A percentile compares a stretch with the other conserved stretches of the same genome.
Evolutionary conservation across 2,113 vertebrate species (phyloP).

Genomic region (Hypocryptadius cinnamomeus): DNA sequence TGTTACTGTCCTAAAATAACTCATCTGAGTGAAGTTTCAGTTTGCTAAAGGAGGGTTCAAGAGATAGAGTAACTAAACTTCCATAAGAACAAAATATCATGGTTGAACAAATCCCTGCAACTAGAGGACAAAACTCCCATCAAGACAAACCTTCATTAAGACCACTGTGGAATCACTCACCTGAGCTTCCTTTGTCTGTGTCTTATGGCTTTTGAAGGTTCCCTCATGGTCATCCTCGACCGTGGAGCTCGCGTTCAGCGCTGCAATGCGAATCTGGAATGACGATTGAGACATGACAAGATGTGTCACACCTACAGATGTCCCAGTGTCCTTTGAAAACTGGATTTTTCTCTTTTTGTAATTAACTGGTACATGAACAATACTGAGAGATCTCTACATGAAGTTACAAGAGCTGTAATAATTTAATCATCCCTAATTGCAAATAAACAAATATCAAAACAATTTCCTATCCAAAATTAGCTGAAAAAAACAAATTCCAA

Average conservation of each 20-base stretch:
- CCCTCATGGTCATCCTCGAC: conserved; percentile 88
- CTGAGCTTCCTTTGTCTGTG: conserved; percentile 95
- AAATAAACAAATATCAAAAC: not conserved
- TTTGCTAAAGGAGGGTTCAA: not conserved
- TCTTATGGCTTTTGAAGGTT: conserved; percentile 83
- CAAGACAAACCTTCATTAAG: not conserved
- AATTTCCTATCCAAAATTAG: not conserved
- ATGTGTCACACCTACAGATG: not conserved
- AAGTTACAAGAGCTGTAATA: not conserved
- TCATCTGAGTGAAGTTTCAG: not conserved
- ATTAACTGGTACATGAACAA: not conserved
- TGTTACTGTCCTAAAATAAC: not conserved
- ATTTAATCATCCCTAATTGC: not conserved
- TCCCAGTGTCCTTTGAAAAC: not conserved
- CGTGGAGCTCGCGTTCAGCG: conserved; percentile 86
- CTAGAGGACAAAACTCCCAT: not conserved
- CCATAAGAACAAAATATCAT: not conserved
- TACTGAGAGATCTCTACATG: not conserved
- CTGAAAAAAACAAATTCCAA: not conserved
- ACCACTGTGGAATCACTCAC: conserved; percentile 42
- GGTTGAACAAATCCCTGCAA: not conserved
- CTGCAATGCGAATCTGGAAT: conserved; percentile 90
- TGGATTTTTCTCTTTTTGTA: not conserved
- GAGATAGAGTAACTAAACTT: not conserved
- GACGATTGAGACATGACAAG: rapidly evolving